Evolutionary conservation across 2,113 vertebrate genomes (phyloP).

Genomic region (Seriola dumerili): DNA sequence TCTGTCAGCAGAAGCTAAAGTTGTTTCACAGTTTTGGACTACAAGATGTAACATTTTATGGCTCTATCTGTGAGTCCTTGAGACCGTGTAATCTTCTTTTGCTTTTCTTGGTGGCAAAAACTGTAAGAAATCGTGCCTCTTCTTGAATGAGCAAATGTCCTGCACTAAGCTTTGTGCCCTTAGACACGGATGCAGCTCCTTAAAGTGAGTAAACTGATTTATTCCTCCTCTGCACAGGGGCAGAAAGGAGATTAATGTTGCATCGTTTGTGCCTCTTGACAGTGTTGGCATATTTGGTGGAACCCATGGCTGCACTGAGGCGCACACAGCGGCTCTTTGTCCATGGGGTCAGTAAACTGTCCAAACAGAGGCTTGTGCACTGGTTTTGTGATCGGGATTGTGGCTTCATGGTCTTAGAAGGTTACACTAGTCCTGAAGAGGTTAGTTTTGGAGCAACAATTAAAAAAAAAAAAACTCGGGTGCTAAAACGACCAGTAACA

Average conservation of each 20-base stretch:
- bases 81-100: neutral
- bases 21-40: neutral
- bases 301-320: conserved; percentile 12
- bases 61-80: neutral
- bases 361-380: neutral
- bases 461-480: neutral
- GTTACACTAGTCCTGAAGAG: neutral
- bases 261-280: conserved; percentile 6
- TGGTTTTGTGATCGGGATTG: conserved; percentile 12
- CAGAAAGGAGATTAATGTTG: neutral
- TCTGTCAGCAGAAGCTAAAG: neutral
- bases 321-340: conserved; percentile 29
- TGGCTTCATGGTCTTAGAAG: conserved; percentile 4
- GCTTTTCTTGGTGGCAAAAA: neutral
- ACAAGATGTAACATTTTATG: neutral
- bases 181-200: neutral
- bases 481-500: neutral
- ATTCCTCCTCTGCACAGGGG: neutral
- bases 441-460: neutral
- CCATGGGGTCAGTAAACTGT: neutral
- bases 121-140: neutral
- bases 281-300: conserved; percentile 21
- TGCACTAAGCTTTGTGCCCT: neutral
- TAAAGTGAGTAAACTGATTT: neutral
- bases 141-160: neutral